Base-by-base conservation (phyloP, 2,888 invertebrate species). In the Agelastica alni region DNA sequence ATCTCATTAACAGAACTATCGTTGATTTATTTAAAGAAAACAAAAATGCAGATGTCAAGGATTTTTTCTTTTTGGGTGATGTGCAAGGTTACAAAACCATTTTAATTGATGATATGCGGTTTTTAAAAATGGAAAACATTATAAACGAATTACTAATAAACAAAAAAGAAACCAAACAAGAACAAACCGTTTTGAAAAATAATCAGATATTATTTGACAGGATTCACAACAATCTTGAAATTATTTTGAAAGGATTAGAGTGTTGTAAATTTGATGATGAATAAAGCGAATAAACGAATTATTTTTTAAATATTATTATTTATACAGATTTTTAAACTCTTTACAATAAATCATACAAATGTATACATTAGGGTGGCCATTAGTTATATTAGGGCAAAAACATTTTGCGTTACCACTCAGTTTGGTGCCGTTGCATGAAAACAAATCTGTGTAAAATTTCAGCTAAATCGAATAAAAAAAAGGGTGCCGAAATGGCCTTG, bases 41-140 rank as follows among this genome's bases (percentile, higher is more conserved):
- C 44, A 32, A 37, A 45, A 43, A 56, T 37, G 20, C 47, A 1
- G 56, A 60, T 4, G 55, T 64, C 7, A 56, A 60, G n/a, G 63
- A 67, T 7, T 16, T 36, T 36, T 55, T 65, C 13, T 70, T 70
- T 32, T 66, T 62, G 37, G 58, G 54, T 9, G 54, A 58, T 7
- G 47, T 59, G n/a, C 51, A 58, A 4, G 51, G 45, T 12, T 49
- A 57, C 1, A 60, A 60, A 20, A 47, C 64, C 1, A 56, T 42
- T 14, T 54, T 70, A 7, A 55, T 67, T 0, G 67, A 66, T 32
- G 62, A 66, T 42, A 22, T 43, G 20, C 51, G 37, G 34, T 53
- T 67, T n/a, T 17, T 49, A n/a, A 58, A 60, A 45, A 65, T 67
- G 51, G 61, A 62, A 32, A 53, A 42, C 1, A 53, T 63, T 12